Base-by-base conservation (phyloP, 1,140 invertebrate species). In the Triops cancriformis region DNA sequence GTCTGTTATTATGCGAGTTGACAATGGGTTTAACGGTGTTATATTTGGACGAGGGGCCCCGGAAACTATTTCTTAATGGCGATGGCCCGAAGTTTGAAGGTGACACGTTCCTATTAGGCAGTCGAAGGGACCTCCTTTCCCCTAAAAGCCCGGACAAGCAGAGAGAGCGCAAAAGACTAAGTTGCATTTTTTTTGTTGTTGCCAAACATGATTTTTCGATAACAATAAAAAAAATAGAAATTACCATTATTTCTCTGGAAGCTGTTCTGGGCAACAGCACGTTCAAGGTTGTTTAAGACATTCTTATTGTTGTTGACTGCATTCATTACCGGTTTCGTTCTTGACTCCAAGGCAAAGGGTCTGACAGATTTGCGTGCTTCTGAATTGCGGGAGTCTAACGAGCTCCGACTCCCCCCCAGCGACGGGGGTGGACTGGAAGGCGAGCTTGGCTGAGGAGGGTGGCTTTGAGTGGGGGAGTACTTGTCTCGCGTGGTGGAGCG, bases 331-430 rank as follows among this genome's bases (percentile, higher is more conserved):
- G 51, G 51, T 64, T 64, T 64, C 18, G 51, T 10, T 64, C 51
- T 64, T 64, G 51, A 64, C 14, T 64, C 51, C 23, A 9, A 64
- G 4, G 51, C 18, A 9, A 64, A 18, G 23, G 10, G 10, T 14
- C 51, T 18, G 51, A 64, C 51, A 64, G 51, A 64, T 64, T 64
- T 64, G 51, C 51, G 51, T 23, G 51, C 51, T 64, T 64, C 51
- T 64, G 51, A 64, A 64, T 64, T 64, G 51, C n/a, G 72, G n/a
- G 77, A 78, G 42, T 78, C 77, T 42, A 78, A 43, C 31, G 77
- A 78, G 31, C 31, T 73, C 42, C 77, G 77, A 43, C 77, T 78
- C 72, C 77, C 77, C 26, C 77, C 74, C 31, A 78, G 45, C 41
- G 72, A 74, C 26, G 31, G 73, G 31, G 31, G 73, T 43, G 31